Conservation (phyloP, 2,113 vertebrate genomes). For the Triplophysa tibetana region DNA sequence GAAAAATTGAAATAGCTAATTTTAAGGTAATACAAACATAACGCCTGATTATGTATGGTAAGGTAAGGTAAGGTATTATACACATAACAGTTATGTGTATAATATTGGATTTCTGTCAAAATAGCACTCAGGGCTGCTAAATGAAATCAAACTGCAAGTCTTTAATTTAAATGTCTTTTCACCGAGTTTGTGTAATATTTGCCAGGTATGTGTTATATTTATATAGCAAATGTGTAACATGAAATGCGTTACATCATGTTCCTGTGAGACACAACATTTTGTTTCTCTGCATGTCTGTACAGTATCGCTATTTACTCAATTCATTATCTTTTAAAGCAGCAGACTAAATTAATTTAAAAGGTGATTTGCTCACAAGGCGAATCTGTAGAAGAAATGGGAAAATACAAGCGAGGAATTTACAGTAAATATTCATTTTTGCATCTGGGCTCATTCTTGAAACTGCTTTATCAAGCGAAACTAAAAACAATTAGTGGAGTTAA, state of each 20-base stretch:
- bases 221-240: no score
- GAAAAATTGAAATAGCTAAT: no score
- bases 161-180: constrained; percentile 11
- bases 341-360: constrained; percentile 35
- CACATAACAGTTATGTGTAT: no score
- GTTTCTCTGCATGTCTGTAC: no score
- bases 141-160: constrained; percentile 25
- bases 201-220: no score
- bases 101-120: no score
- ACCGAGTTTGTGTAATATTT: not conserved
- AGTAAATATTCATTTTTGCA: not conserved
- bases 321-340: constrained; percentile 33
- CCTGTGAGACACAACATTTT: no score
- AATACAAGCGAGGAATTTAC: not conserved
- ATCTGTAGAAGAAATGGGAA: not conserved
- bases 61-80: no score
- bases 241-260: no score
- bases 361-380: constrained; percentile 25
- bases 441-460: constrained; percentile 26
- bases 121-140: constrained; percentile 24
- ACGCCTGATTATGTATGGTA: no score
- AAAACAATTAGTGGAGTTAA: constrained; percentile 44
- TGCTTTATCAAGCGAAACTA: constrained; percentile 35
- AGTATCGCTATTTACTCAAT: not conserved
- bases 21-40: no score